Base-by-base conservation (phyloP, 2,113 vertebrate genomes). In the Vanacampus margaritifer region DNA sequence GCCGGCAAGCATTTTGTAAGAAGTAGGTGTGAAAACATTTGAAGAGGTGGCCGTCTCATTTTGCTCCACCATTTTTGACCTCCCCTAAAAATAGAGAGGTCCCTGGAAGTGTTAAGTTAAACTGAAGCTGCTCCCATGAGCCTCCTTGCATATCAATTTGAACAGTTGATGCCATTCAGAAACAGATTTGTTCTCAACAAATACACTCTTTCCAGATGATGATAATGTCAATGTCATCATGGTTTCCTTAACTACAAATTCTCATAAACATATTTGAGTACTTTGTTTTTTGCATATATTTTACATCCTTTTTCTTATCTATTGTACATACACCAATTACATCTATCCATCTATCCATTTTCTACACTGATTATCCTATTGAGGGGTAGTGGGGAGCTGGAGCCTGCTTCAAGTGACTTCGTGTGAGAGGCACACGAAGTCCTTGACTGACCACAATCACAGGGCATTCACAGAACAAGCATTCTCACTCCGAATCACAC, bases 21-120 rank as follows among this genome's bases (percentile, higher is more conserved):
- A 57, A 67, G 61, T 57, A 17, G 72, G 58, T 77, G 73, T 80
- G 64, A 75, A 54, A 75, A 71, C 65, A 68, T 78, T 79, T 68
- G 51, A 67, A 76, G 67, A 60, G 65, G 51, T 28, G n/a, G 45
- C 32, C 70, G 32, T 79, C 66, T 76, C 71, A 78, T 71, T 63
- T 69, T 79, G 28, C 54, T 64, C 68, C 57, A 66, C 0, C 41
- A 56, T 65, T 84, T 75, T 67, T 4, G 0, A 53, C 60, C 50
- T 53, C 26, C 61, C 14, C 61, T 36, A 69, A 80, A 79, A 79
- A 73, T 72, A 71, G 1, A 37, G 48, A 24, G 46, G 63, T 58
- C 69, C 50, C 57, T 37, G 21, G 73, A 21, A 6, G 37, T 58
- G 54, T 24, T 45, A 45, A 68, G 64, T 53, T 69, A 62, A 51